These are phyloP conservation scores for Dynastes grantii DNA, from an alignment of 2,888 invertebrate species.

Conservation along the genomic window DNA sequence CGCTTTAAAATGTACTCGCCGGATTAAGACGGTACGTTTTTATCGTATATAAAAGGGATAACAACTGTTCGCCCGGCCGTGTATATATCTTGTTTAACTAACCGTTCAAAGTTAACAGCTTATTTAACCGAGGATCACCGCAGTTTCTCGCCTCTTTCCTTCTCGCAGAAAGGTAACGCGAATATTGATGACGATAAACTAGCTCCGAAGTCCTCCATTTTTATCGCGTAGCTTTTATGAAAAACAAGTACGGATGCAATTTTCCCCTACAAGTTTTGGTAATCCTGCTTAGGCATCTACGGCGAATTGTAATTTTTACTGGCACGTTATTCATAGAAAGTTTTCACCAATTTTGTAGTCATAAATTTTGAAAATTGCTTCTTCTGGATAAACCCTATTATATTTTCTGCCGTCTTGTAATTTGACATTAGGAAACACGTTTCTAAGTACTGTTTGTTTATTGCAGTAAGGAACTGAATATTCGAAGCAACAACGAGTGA, in stretches of 20 bases:
- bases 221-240: background rate
- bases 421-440: too few species aligned
- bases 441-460: too few species aligned
- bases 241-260: background rate
- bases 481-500: too few species aligned
- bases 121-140: constrained; percentile 44
- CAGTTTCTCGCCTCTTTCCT: constrained; percentile 2
- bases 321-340: too few species aligned
- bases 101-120: constrained; percentile 51
- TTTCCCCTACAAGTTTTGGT: background rate
- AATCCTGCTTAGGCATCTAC: too few species aligned
- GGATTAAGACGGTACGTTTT: constrained; percentile 67
- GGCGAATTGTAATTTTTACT: too few species aligned
- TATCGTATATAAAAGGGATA: constrained; percentile 63
- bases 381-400: too few species aligned
- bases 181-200: constrained; percentile 41
- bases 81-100: constrained; percentile 66
- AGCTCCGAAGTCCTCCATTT: background rate
- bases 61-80: constrained; percentile 61
- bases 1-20: constrained; percentile 70
- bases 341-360: too few species aligned
- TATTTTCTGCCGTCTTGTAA: too few species aligned
- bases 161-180: constrained; percentile 45
- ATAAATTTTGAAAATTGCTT: too few species aligned
- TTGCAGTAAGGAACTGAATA: too few species aligned